Evolutionary conservation across 2,888 invertebrate genomes (phyloP).

Genomic region (Cephonodes hylas): DNA sequence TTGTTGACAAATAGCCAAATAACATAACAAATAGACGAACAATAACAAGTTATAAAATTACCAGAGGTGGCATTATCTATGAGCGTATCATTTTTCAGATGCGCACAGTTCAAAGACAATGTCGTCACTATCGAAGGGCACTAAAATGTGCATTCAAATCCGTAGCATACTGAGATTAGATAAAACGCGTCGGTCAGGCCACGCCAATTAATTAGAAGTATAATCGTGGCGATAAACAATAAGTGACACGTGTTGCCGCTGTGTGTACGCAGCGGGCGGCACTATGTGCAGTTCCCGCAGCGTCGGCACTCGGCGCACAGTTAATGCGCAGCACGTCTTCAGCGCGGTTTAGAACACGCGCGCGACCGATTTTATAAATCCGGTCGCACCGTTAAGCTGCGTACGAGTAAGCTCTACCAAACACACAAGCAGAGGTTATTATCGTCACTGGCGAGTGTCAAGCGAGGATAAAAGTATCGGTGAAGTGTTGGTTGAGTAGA

Average conservation of each 20-base stretch:
- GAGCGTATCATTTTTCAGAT: constrained; percentile 2
- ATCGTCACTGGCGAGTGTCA: constrained; percentile 37
- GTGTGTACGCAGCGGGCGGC: constrained; percentile 15
- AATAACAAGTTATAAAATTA: constrained; percentile 14
- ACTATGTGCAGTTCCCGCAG: not conserved
- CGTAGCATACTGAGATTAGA: constrained; percentile 31
- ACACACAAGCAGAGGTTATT: constrained; percentile 47
- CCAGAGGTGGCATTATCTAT: not conserved
- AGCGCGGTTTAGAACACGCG: constrained; percentile 35
- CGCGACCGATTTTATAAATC: constrained; percentile 48
- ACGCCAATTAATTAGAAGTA: constrained; percentile 27
- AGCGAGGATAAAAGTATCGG: constrained; percentile 28
- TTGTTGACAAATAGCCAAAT: not conserved
- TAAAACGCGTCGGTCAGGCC: constrained; percentile 29
- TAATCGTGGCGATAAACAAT: constrained; percentile 36
- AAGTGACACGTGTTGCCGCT: constrained; percentile 35
- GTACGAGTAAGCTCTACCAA: constrained; percentile 39
- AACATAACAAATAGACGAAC: not conserved
- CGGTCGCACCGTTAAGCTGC: constrained; percentile 46
- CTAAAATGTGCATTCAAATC: constrained; percentile 25
- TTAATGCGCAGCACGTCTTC: constrained; percentile 40
- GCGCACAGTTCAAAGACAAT: not conserved
- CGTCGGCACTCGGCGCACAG: constrained; percentile 17
- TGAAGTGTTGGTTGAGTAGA: constrained; percentile 24
- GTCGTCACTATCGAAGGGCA: constrained; percentile 5